Base-by-base conservation (phyloP, 2,888 invertebrate genomes). In the Amphipoea lucens region DNA sequence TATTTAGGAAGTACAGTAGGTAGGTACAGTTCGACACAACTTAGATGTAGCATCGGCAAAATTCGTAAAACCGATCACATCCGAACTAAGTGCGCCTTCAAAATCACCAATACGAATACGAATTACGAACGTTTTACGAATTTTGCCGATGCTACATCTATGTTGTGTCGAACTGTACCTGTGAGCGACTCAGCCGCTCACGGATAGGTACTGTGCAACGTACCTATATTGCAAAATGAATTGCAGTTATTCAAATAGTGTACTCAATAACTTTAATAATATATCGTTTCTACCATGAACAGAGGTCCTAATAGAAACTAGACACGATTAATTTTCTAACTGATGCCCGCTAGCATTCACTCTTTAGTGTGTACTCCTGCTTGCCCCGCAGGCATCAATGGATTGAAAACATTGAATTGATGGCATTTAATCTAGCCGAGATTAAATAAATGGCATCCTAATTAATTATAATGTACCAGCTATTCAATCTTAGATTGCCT, bases 381-480 rank as follows among this genome's bases (percentile, higher is more conserved):
- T 71, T 85, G 75, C 89, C 90, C 90, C 75, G 75, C 36, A 88
- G 90, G 79, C 82, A 77, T 83, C 73, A 76, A 82, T 85, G 81
- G 77, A 87, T 85, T 84, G 80, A 86, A 83, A 83, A 82, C 74
- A 83, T 74, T 69, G 70, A 86, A 89, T 88, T 83, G 79, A 89
- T 90, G 78, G 72, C 75, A 65, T 60, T 76, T 74, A 84, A 87
- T 89, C 87, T 77, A 71, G 66, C 71, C 74, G 62, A 84, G 88
- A 89, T 91, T 81, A 81, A 81, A 90, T 88, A 76, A 85, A 85
- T 87, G 74, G 81, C 68, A 72, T 68, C 57, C 74, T 88, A 87
- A 87, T 88, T 86, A 87, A 87, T 88, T 81, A 84, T n/a, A n/a
- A n/a, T 77, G 48, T 67, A 60, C 81, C 29, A 65, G 42, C 29